Evolutionary conservation across 2,113 vertebrate genomes (phyloP).

Genomic region (Grantiella picta): DNA sequence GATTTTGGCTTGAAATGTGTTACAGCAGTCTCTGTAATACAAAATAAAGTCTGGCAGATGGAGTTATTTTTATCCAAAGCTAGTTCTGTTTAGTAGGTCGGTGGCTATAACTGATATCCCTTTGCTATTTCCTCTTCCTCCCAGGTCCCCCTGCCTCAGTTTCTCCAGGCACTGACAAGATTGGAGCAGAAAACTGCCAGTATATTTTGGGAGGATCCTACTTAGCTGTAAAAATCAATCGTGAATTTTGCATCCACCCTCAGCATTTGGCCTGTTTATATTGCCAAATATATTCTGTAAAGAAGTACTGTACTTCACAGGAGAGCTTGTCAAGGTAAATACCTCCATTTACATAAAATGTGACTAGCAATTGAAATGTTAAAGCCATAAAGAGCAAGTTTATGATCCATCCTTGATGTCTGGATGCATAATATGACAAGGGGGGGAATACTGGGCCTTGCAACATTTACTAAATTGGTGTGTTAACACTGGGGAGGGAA

Average conservation of each 20-base stretch:
- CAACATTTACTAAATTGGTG: slow-evolving; percentile 64
- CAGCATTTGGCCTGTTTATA: slow-evolving; percentile 57
- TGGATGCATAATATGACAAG: slow-evolving; percentile 62
- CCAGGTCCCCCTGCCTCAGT: neutral
- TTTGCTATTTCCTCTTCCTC: neutral
- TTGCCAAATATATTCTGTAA: slow-evolving; percentile 62
- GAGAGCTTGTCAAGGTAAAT: slow-evolving; percentile 72
- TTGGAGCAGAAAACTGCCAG: neutral
- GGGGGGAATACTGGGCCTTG: slow-evolving; percentile 43
- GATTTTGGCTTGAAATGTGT: slow-evolving; percentile 22
- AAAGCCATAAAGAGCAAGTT: slow-evolving; percentile 71
- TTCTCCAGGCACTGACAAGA: neutral
- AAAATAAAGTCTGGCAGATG: slow-evolving; percentile 44
- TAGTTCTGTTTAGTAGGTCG: neutral
- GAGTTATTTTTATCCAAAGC: slow-evolving; percentile 49
- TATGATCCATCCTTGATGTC: slow-evolving; percentile 70
- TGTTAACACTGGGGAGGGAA: slow-evolving; percentile 19
- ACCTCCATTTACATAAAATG: slow-evolving; percentile 67
- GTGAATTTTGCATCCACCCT: slow-evolving; percentile 24
- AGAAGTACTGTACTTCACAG: slow-evolving; percentile 64
- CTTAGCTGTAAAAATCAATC: neutral
- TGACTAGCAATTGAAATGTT: slow-evolving; percentile 65
- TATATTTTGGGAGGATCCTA: slow-evolving; percentile 5
- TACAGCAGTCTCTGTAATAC: neutral
- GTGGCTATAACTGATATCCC: neutral